Evolutionary conservation across 2,797 vertebrate genomes (phyloP).

Genomic region (Falco naumanni): DNA sequence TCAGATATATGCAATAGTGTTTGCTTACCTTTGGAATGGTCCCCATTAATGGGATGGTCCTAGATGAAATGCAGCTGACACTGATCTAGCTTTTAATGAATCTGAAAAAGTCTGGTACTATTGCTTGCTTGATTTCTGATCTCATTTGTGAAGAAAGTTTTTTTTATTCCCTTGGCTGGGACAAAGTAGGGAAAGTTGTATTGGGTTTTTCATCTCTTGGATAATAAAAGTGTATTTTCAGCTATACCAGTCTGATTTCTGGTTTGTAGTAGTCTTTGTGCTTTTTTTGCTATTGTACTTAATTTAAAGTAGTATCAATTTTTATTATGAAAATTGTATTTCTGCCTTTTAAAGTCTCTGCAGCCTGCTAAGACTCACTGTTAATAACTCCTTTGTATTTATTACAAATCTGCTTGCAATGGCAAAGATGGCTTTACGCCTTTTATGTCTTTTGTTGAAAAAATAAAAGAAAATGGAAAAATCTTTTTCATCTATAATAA

Average conservation of each 20-base stretch:
- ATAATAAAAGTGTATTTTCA: background rate
- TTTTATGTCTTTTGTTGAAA: background rate
- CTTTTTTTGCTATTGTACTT: background rate
- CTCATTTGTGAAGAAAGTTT: background rate
- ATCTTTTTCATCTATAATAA: background rate
- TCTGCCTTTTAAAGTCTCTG: background rate
- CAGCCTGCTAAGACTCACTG: background rate
- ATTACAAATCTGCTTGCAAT: background rate
- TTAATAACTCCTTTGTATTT: background rate
- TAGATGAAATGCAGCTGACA: background rate
- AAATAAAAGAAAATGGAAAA: background rate
- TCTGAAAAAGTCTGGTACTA: background rate
- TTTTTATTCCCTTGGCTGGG: background rate
- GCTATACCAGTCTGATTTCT: background rate
- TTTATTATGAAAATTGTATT: background rate
- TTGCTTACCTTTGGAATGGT: background rate
- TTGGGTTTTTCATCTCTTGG: background rate
- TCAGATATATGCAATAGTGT: background rate
- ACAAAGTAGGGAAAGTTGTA: background rate
- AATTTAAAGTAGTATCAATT: background rate
- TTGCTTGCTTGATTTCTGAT: background rate
- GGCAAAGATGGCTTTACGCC: background rate
- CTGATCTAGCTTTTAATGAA: background rate
- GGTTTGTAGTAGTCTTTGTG: background rate
- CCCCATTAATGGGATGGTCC: background rate